Evolutionary conservation across 2,797 vertebrate genomes (phyloP).

Genomic region (Mormyrops boulengeri): DNA sequence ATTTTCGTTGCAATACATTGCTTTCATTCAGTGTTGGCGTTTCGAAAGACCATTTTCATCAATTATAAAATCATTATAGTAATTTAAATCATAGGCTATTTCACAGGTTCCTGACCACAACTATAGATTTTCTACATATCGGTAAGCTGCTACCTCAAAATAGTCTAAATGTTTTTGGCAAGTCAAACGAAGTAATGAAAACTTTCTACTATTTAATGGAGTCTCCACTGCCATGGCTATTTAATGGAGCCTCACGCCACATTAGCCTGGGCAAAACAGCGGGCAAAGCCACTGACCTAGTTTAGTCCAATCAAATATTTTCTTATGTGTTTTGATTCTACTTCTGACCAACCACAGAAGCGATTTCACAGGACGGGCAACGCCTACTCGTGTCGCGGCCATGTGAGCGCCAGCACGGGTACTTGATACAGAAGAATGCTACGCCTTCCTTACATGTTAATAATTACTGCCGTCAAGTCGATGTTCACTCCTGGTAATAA

Average conservation of each 20-base stretch:
- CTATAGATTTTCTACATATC: neutral
- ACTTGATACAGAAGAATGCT: neutral
- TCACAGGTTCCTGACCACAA: neutral
- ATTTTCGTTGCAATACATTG: neutral
- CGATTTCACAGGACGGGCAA: constrained; percentile 42
- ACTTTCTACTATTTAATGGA: neutral
- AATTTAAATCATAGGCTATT: neutral
- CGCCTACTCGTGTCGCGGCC: constrained; percentile 57
- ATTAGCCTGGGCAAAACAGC: constrained; percentile 60
- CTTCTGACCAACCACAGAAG: constrained; percentile 44
- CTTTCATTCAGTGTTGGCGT: neutral
- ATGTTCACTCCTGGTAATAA: neutral
- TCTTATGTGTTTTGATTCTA: constrained; percentile 60
- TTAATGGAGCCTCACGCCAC: constrained; percentile 62
- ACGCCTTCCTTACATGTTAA: neutral
- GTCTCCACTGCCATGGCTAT: constrained; percentile 26
- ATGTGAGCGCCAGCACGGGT: constrained; percentile 58
- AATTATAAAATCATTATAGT: neutral
- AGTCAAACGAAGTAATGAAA: neutral
- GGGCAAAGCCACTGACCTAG: constrained; percentile 71
- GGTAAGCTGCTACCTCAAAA: neutral
- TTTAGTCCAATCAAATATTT: constrained; percentile 66
- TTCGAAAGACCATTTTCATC: neutral
- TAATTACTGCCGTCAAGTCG: neutral
- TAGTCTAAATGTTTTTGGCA: neutral